Evolutionary conservation across 2,113 vertebrate species (phyloP).

Genomic region (Ranitomeya variabilis): DNA sequence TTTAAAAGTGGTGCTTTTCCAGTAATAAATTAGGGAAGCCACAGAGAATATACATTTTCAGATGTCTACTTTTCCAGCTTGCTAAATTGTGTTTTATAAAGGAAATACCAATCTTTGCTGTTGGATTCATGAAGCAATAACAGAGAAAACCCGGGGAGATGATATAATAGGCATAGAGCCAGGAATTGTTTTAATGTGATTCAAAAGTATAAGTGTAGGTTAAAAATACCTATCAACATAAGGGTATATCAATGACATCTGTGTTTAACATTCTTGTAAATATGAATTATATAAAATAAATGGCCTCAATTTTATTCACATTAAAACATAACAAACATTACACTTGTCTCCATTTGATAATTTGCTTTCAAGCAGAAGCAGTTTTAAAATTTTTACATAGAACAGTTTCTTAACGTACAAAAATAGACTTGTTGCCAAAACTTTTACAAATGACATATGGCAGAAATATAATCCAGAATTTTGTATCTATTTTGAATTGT

Average conservation of each 20-base stretch:
- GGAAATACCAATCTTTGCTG: too few relatives aligned
- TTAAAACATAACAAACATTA: not conserved
- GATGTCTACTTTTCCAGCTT: too few relatives aligned
- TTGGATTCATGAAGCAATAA: too few relatives aligned
- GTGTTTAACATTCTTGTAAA: not conserved
- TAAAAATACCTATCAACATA: not conserved
- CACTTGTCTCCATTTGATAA: not conserved
- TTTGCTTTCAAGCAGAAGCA: not conserved
- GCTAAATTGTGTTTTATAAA: too few relatives aligned
- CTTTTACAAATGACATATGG: slow-evolving; percentile 52
- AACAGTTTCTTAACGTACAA: not conserved
- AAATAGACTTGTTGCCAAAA: slow-evolving; percentile 51
- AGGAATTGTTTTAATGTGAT: not conserved
- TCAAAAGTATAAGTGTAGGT: not conserved
- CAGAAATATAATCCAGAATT: slow-evolving; percentile 51
- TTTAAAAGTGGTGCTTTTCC: too few relatives aligned
- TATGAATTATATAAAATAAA: not conserved
- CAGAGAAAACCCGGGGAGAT: too few relatives aligned
- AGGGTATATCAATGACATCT: not conserved
- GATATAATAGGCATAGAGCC: not conserved
- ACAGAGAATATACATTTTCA: too few relatives aligned
- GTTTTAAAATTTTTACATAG: not conserved
- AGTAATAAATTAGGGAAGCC: too few relatives aligned
- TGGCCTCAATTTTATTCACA: not conserved
- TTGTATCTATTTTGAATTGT: slow-evolving; percentile 52